phyloP scores from a whole-genome alignment of 1,140 invertebrate genomes.

The Sweltsa coloradensis region DNA sequence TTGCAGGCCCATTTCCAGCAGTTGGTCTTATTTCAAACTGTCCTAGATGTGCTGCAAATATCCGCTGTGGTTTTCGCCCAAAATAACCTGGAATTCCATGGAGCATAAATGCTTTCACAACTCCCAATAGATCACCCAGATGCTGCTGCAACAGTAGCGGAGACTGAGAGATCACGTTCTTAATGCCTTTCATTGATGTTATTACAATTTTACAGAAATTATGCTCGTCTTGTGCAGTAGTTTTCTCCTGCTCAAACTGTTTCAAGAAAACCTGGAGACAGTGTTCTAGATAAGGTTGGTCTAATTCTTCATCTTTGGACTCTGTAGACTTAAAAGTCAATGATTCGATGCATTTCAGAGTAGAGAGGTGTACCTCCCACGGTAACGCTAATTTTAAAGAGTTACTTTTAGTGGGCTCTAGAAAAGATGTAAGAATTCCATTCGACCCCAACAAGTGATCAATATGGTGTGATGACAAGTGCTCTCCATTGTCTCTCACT shows the following conservation, averaged over 20 bases:
- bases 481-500: conserved; percentile 2
- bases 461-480: neutral
- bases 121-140: conserved; percentile 36
- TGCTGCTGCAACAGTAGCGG: neutral
- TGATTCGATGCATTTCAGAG: conserved; percentile 4
- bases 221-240: neutral
- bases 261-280: conserved; percentile 4
- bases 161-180: neutral
- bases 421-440: conserved; percentile 1
- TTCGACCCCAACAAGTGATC: conserved; percentile 2
- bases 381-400: neutral
- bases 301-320: neutral
- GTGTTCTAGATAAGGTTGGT: conserved; percentile 1
- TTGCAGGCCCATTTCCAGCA: too few relatives aligned
- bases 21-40: conserved; percentile 6
- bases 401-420: neutral
- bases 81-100: conserved; percentile 30
- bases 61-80: conserved; percentile 25
- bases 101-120: conserved; percentile 36
- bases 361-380: conserved; percentile 3
- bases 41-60: conserved; percentile 31
- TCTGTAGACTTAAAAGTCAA: neutral
- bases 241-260: conserved; percentile 2
- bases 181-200: neutral
- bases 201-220: conserved; percentile 1